These are phyloP conservation scores for Neodiprion lecontei DNA, from an alignment of 1,140 invertebrate genomes.

Conservation along the genomic window DNA sequence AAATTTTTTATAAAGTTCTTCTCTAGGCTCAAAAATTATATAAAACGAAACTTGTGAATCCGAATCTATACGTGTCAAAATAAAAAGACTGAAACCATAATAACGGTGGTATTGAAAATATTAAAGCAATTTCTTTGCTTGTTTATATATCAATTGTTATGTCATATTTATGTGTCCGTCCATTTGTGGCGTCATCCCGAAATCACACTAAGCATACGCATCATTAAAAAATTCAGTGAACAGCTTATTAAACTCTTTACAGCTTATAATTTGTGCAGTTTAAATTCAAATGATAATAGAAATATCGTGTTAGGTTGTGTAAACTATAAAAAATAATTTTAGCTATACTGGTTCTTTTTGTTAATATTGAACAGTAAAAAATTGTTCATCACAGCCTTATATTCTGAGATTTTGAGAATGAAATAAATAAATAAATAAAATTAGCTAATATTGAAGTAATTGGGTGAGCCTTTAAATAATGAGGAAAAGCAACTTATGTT, in stretches of 20 bases:
- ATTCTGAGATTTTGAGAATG: no score
- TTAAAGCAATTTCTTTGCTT: not conserved
- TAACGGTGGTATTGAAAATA: not conserved
- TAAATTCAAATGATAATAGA: not conserved
- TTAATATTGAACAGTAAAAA: no score
- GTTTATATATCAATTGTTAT: not conserved
- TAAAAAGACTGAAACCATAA: constrained; percentile 5
- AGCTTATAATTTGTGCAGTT: no score
- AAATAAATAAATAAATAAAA: no score
- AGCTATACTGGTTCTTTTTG: no score
- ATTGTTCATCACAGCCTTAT: no score
- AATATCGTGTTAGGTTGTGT: not conserved
- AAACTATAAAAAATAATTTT: not conserved
- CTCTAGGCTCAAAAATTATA: not conserved
- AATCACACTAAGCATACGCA: no score
- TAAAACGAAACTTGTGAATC: not conserved
- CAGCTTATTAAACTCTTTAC: no score
- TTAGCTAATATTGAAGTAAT: no score
- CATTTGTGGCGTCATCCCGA: not conserved
- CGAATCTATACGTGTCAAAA: not conserved
- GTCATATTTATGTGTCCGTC: constrained; percentile 4
- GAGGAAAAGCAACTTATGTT: no score
- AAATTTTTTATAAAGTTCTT: not conserved
- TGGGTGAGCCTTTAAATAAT: no score
- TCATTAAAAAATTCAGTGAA: no score